phyloP scores from a whole-genome alignment of 1,140 invertebrate species.

The Euschistus heros region DNA sequence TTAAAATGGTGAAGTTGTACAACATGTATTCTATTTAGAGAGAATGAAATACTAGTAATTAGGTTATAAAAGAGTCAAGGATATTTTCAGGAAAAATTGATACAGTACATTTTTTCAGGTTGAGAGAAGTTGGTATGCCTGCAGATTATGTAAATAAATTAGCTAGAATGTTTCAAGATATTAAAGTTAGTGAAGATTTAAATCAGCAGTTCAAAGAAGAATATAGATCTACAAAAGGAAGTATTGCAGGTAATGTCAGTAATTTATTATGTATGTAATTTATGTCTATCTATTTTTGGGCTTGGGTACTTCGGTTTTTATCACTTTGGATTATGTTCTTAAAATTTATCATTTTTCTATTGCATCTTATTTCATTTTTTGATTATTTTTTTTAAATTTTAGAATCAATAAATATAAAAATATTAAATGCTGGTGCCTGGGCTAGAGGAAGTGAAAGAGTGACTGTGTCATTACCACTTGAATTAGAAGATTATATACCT shows the following conservation, averaged over 20 bases:
- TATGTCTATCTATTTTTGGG: too few species aligned
- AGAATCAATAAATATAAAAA: constrained; percentile 77
- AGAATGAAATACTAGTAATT: too few species aligned
- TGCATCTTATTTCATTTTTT: not conserved
- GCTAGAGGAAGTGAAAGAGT: constrained; percentile 85
- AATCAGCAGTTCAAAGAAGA: constrained; percentile 83
- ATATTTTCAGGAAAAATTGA: not conserved
- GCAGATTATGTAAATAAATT: constrained; percentile 99
- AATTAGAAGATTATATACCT: constrained; percentile 96
- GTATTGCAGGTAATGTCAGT: constrained; percentile 37
- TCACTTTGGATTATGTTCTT: not conserved
- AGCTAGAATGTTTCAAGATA: constrained; percentile 94
- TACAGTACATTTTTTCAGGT: constrained; percentile 33
- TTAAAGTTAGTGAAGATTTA: constrained; percentile 97
- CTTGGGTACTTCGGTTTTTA: not conserved
- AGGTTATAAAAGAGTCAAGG: too few species aligned
- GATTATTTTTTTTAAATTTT: constrained; percentile 25
- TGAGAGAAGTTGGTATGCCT: constrained; percentile 93
- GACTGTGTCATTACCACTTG: constrained; percentile 88
- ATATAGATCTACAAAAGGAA: constrained; percentile 46
- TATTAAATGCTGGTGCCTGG: constrained; percentile 98
- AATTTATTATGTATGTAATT: too few species aligned
- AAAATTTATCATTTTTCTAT: not conserved
- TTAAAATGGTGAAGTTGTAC: too few species aligned
- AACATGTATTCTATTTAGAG: too few species aligned